These are phyloP conservation scores for Pongo abelii DNA, from an alignment of 2,113 vertebrate species.

Conservation along the genomic window DNA sequence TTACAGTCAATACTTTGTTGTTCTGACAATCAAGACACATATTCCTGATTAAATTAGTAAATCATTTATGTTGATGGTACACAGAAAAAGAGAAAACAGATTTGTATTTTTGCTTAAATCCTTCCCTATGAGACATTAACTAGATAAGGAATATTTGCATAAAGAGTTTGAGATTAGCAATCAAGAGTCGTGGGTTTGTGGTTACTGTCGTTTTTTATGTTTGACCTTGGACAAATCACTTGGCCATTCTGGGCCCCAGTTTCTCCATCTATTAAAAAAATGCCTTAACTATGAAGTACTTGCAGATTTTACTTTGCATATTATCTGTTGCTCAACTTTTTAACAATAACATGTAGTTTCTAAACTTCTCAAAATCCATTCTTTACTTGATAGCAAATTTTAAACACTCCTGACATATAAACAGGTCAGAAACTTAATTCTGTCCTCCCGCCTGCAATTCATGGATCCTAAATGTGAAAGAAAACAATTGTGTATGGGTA, in stretches of 20 bases:
- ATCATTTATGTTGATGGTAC: not conserved
- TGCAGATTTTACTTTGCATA: not conserved
- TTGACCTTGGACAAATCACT: not conserved
- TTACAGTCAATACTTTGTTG: not conserved
- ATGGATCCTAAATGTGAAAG: not conserved
- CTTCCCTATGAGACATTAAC: not conserved
- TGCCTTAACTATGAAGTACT: not conserved
- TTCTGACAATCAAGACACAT: not conserved
- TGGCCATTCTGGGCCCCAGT: not conserved
- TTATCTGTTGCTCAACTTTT: not conserved
- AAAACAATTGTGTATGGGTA: not conserved
- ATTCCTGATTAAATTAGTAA: slow-evolving; percentile 26
- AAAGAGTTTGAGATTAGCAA: not conserved
- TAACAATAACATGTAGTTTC: not conserved
- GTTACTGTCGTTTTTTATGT: not conserved
- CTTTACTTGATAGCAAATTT: not conserved
- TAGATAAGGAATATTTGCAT: not conserved
- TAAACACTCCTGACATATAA: not conserved
- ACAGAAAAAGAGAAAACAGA: slow-evolving; percentile 5
- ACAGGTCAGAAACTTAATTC: not conserved
- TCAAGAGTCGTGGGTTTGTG: not conserved
- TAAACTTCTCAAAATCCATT: not conserved
- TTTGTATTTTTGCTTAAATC: not conserved
- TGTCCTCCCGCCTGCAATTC: not conserved
- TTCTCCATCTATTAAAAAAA: not conserved